Conservation (phyloP, 2,888 invertebrate species). For the Myopa tessellatipennis region DNA sequence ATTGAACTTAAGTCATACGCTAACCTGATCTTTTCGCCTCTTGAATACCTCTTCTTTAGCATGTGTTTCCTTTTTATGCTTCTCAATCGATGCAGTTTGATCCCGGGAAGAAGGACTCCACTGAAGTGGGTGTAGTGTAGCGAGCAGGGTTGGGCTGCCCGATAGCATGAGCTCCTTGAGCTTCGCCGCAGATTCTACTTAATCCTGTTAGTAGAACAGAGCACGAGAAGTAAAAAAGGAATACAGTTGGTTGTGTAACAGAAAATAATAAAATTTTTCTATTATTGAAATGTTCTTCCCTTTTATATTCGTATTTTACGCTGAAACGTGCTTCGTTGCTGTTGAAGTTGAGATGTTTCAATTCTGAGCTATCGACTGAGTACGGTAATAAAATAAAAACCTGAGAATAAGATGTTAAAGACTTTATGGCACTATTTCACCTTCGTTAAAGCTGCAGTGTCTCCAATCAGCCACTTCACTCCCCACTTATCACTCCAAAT, state of each 20-base stretch:
- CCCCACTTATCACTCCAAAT: neutral
- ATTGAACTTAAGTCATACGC: conserved; percentile 19
- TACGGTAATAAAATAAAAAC: neutral
- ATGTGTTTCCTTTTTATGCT: neutral
- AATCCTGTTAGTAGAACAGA: neutral
- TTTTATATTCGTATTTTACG: neutral
- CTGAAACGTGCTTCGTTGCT: conserved; percentile 13
- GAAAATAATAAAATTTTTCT: conserved; percentile 11
- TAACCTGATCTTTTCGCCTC: conserved; percentile 26
- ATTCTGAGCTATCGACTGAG: conserved; percentile 1
- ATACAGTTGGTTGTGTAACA: neutral
- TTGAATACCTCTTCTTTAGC: conserved; percentile 19
- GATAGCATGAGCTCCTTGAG: neutral
- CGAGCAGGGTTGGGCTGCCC: neutral
- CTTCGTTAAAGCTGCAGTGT: neutral
- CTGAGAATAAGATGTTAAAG: conserved; percentile 25
- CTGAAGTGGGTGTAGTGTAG: conserved; percentile 2
- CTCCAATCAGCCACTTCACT: neutral
- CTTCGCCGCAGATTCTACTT: conserved; percentile 5
- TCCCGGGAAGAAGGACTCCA: neutral
- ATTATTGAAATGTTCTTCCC: conserved; percentile 11
- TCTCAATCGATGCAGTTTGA: neutral
- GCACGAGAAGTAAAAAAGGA: neutral
- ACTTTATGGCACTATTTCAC: neutral
- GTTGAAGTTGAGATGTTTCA: neutral